phyloP scores from a whole-genome alignment of 2,888 invertebrate genomes.

The Drosophila villosipedis region DNA sequence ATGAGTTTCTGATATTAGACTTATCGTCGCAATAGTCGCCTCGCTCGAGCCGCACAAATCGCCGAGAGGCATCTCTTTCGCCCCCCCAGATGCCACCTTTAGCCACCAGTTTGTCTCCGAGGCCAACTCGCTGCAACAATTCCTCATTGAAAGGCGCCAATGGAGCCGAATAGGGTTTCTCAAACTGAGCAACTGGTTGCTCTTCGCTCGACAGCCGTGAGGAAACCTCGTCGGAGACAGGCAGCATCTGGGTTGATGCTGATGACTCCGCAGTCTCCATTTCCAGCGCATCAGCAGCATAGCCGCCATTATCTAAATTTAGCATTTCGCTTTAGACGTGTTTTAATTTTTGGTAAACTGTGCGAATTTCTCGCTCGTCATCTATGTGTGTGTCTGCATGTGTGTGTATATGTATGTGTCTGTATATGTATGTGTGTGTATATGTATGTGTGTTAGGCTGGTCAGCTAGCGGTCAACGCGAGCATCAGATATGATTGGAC shows the following conservation, averaged over 20 bases:
- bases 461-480: constrained; percentile 26
- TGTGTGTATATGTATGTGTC: too few relatives aligned
- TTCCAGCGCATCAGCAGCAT: constrained; percentile 35
- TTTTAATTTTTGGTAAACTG: constrained; percentile 28
- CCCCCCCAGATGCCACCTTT: constrained; percentile 48
- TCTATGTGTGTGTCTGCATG: constrained; percentile 1
- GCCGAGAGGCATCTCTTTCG: constrained; percentile 18
- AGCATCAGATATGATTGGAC: background rate
- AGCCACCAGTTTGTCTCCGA: constrained; percentile 37
- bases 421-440: constrained; percentile 34
- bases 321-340: constrained; percentile 56
- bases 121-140: constrained; percentile 38
- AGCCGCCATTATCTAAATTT: constrained; percentile 66
- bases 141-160: constrained; percentile 74
- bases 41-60: constrained; percentile 63
- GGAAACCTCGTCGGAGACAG: constrained; percentile 5
- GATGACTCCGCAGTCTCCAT: constrained; percentile 22
- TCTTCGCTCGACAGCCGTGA: constrained; percentile 16
- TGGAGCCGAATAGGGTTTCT: constrained; percentile 70
- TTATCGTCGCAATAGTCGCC: constrained; percentile 13
- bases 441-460: constrained; percentile 15
- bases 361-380: constrained; percentile 37
- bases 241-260: constrained; percentile 4
- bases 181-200: constrained; percentile 26
- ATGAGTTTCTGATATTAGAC: constrained; percentile 30